Evolutionary conservation across 2,797 vertebrate species (phyloP).

Genomic region (Melopsittacus undulatus): DNA sequence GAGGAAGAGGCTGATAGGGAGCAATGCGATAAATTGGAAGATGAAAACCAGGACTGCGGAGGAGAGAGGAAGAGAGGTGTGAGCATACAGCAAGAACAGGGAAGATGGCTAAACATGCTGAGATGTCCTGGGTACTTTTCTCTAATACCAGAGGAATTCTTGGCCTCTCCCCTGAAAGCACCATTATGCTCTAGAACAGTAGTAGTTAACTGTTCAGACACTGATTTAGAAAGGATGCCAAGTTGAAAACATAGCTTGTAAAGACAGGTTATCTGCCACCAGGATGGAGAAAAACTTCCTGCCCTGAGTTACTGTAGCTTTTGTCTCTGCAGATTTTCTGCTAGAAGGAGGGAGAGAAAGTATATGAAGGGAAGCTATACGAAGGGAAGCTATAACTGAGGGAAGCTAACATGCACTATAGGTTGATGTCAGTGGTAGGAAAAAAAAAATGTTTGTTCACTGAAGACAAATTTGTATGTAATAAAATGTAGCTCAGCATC

Average conservation of each 20-base stretch:
- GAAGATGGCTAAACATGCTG: background rate
- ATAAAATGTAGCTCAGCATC: background rate
- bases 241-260: background rate
- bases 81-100: background rate
- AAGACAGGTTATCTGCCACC: background rate
- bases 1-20: constrained; percentile 39
- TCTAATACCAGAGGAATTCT: background rate
- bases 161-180: background rate
- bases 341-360: background rate
- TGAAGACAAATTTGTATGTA: background rate
- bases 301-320: background rate
- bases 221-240: background rate
- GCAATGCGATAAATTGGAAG: constrained; percentile 43
- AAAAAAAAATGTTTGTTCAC: background rate
- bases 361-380: background rate
- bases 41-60: background rate
- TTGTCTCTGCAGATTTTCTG: background rate
- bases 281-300: background rate
- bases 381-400: too few relatives aligned
- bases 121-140: background rate
- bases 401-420: background rate
- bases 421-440: background rate
- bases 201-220: background rate
- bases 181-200: background rate
- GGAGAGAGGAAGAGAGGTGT: background rate